These are phyloP conservation scores for Chelidonichthys spinosus DNA, from an alignment of 2,797 vertebrate species.

Conservation along the genomic window DNA sequence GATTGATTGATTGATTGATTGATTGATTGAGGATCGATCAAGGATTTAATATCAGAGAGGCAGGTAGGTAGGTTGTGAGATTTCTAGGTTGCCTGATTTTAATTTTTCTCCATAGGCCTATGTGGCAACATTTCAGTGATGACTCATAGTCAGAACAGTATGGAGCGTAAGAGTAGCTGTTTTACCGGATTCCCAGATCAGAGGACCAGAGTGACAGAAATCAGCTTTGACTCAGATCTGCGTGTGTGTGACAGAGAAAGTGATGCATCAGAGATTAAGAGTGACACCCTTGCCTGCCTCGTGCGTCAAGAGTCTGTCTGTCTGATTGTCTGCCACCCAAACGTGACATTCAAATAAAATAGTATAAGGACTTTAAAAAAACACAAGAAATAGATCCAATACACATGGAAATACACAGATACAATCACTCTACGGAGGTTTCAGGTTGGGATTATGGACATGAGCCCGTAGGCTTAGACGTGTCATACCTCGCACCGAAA, in stretches of 20 bases:
- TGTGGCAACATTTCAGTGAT: constrained; percentile 31
- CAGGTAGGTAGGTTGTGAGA: no score
- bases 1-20: no score
- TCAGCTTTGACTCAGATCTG: constrained; percentile 25
- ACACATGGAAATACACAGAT: background rate
- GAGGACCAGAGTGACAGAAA: constrained; percentile 24
- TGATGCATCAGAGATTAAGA: constrained; percentile 17
- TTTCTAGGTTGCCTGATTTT: background rate
- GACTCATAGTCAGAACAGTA: constrained; percentile 33
- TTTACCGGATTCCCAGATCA: constrained; percentile 15
- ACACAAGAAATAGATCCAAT: no score
- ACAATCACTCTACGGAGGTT: background rate
- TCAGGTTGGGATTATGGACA: background rate
- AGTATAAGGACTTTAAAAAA: no score
- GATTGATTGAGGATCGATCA: no score
- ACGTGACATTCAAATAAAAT: background rate
- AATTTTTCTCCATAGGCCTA: background rate
- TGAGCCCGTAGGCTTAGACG: background rate
- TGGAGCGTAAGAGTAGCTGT: constrained; percentile 7
- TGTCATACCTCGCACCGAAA: background rate
- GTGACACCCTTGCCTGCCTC: constrained; percentile 21
- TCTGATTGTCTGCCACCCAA: background rate
- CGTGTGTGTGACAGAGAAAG: constrained; percentile 37
- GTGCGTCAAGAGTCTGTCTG: constrained; percentile 23
- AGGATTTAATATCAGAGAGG: background rate